phyloP scores from a whole-genome alignment of 2,888 invertebrate genomes.

The Lobophora halterata region DNA sequence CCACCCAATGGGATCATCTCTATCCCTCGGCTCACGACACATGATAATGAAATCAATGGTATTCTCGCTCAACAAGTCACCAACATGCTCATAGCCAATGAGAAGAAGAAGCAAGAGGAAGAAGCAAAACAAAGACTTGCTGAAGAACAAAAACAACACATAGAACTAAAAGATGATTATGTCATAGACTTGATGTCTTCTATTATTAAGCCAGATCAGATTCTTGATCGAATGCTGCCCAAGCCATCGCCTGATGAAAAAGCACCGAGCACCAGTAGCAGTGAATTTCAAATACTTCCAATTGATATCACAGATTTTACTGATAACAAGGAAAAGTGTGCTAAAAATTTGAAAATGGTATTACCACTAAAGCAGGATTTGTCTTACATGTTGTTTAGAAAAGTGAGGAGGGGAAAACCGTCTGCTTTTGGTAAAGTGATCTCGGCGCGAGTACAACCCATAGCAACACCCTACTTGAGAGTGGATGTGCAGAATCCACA shows the following conservation, averaged over 20 bases:
- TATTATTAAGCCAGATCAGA: conserved; percentile 40
- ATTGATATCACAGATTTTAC: conserved; percentile 19
- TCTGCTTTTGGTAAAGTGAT: conserved; percentile 64
- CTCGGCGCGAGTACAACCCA: conserved; percentile 46
- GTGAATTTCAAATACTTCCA: conserved; percentile 56
- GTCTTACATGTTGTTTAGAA: conserved; percentile 53
- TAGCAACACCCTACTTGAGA: conserved; percentile 56
- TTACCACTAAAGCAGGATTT: conserved; percentile 42
- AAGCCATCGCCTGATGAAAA: conserved; percentile 13
- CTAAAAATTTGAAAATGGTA: not conserved
- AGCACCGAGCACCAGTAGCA: conserved; percentile 40
- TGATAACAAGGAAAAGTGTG: not conserved
- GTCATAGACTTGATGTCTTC: conserved; percentile 62
- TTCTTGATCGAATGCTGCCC: conserved; percentile 26
- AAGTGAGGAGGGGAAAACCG: conserved; percentile 47
- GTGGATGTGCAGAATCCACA: conserved; percentile 33
- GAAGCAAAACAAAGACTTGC: conserved; percentile 42
- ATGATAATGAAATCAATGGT: conserved; percentile 47
- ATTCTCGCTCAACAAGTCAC: conserved; percentile 58
- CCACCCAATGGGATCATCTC: conserved; percentile 46
- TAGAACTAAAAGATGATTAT: conserved; percentile 42
- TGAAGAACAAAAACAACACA: conserved; percentile 42
- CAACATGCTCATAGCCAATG: conserved; percentile 67
- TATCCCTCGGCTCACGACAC: conserved; percentile 46
- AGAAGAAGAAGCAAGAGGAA: conserved; percentile 48